phyloP scores from a whole-genome alignment of 2,888 invertebrate species.

The Drosophila parthenogenetica region DNA sequence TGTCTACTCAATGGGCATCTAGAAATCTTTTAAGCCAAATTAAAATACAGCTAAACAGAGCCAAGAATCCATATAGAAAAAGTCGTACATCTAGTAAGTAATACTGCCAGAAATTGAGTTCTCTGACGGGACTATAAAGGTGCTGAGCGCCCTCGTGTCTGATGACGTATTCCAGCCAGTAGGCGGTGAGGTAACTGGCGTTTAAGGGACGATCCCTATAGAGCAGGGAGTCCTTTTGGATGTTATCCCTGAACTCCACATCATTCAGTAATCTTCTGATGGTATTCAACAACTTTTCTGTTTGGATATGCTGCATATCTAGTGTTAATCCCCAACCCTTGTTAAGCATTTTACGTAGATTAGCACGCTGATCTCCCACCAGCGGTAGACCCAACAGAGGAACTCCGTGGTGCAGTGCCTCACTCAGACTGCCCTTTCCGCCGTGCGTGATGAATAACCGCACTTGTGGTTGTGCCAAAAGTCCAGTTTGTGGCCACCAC shows the following conservation, averaged over 20 bases:
- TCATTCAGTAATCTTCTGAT: conserved; percentile 58
- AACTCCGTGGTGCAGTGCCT: conserved; percentile 91
- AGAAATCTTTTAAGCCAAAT: conserved; percentile 1
- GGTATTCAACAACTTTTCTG: conserved; percentile 34
- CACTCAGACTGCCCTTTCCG: conserved; percentile 91
- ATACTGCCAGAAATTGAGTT: conserved; percentile 85
- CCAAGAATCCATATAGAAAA: conserved; percentile 23
- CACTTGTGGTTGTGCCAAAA: conserved; percentile 90
- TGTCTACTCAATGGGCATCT: conserved; percentile 19
- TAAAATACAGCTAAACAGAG: conserved; percentile 7
- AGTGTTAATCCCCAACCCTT: conserved; percentile 86
- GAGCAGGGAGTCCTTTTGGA: conserved; percentile 79
- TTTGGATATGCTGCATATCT: conserved; percentile 37
- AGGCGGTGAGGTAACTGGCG: conserved; percentile 85
- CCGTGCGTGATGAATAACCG: conserved; percentile 84
- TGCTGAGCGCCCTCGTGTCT: conserved; percentile 86
- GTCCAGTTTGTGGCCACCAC: conserved; percentile 88
- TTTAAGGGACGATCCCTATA: conserved; percentile 86
- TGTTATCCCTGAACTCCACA: conserved; percentile 43
- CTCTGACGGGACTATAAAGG: conserved; percentile 85
- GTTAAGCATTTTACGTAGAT: conserved; percentile 89
- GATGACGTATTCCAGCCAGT: conserved; percentile 87
- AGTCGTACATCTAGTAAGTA: conserved; percentile 85
- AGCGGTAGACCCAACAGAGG: conserved; percentile 91
- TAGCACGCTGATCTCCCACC: conserved; percentile 92